Evolutionary conservation across 1,140 invertebrate species (phyloP).

Genomic region (Papilio xuthus): DNA sequence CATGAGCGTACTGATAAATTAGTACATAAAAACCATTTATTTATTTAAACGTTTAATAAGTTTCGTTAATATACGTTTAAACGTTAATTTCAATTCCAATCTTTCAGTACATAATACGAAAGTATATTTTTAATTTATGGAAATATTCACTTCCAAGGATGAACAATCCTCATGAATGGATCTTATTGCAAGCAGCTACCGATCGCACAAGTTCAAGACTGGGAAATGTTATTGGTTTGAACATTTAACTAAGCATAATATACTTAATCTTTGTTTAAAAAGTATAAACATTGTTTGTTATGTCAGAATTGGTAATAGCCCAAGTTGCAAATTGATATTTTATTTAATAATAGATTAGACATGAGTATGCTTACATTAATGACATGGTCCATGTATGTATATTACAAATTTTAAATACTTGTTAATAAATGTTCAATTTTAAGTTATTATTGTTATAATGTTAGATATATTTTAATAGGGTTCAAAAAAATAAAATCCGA

Average conservation of each 20-base stretch:
- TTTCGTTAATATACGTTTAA: not conserved
- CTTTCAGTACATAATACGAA: not conserved
- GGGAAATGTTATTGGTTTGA: not conserved
- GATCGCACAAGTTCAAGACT: not conserved
- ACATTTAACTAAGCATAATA: not conserved
- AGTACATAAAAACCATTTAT: not conserved
- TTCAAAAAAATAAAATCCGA: slow-evolving; percentile 42
- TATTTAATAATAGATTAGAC: too few species aligned
- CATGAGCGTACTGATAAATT: not conserved
- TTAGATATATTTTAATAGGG: not conserved
- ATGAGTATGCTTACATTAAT: too few species aligned
- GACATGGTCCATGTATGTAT: not conserved
- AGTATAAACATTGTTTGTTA: not conserved
- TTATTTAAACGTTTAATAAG: not conserved
- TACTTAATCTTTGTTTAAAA: not conserved
- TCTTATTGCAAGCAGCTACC: not conserved
- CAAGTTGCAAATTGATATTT: too few species aligned
- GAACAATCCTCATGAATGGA: not conserved
- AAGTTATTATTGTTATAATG: not conserved
- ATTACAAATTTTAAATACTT: not conserved
- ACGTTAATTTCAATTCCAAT: not conserved
- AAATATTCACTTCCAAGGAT: not conserved
- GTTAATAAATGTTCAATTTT: not conserved
- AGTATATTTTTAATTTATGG: not conserved
- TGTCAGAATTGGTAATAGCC: not conserved